These are phyloP conservation scores for Conus ventricosus DNA, from an alignment of 1,140 invertebrate species.

Conservation along the genomic window DNA sequence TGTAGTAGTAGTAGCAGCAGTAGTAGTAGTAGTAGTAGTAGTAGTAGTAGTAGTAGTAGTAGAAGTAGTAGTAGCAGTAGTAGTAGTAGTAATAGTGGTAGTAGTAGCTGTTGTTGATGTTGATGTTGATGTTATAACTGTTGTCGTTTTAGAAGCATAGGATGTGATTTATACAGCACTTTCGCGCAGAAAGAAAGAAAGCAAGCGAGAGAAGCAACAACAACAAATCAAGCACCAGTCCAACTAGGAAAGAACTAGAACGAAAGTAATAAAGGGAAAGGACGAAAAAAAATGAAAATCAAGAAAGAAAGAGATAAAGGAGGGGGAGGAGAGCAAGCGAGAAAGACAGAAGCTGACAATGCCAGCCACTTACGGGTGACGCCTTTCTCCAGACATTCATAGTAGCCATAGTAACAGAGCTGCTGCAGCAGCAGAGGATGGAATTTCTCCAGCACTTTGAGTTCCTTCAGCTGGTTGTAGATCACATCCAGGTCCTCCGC, in stretches of 20 bases:
- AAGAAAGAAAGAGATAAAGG: constrained; percentile 15
- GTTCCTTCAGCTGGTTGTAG: constrained; percentile 72
- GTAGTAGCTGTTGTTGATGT: no score
- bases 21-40: no score
- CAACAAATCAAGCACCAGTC: no score
- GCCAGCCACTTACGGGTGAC: constrained; percentile 83
- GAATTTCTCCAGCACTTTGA: constrained; percentile 81
- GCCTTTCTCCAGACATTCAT: constrained; percentile 86
- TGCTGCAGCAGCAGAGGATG: constrained; percentile 84
- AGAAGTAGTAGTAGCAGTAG: no score
- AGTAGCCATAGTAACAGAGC: constrained; percentile 79
- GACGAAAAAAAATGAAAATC: neutral
- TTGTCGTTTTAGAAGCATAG: no score
- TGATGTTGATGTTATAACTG: no score
- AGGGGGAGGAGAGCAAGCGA: neutral
- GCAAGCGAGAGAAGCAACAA: no score
- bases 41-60: no score
- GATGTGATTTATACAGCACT: no score
- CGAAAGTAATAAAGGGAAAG: neutral
- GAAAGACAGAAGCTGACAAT: neutral
- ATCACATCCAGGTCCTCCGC: constrained; percentile 81
- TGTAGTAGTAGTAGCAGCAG: no score
- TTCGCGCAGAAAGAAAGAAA: no score
- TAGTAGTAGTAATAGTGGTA: no score
- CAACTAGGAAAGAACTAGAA: neutral